phyloP scores from a whole-genome alignment of 1,140 invertebrate species.

The Phortica variegata region DNA sequence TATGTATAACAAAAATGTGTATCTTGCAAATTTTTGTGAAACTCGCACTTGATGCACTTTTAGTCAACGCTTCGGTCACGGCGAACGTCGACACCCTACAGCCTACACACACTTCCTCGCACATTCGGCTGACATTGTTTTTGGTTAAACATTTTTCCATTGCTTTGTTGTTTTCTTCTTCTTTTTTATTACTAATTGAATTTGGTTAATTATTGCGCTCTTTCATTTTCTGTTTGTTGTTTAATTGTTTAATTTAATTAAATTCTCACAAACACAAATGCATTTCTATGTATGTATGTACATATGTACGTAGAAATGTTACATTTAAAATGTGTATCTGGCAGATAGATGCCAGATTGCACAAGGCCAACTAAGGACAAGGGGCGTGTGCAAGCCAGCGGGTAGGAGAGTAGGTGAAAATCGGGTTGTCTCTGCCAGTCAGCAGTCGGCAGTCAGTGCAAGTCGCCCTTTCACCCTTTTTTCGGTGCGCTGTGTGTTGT shows the following conservation, averaged over 20 bases:
- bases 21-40: too few species aligned
- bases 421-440: background rate
- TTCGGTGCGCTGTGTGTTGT: slow-evolving; percentile 7
- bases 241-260: slow-evolving; percentile 54
- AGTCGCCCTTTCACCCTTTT: slow-evolving; percentile 13
- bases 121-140: too few species aligned
- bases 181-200: slow-evolving; percentile 47
- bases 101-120: too few species aligned
- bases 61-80: too few species aligned
- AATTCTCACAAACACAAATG: slow-evolving; percentile 20
- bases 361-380: background rate
- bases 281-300: slow-evolving; percentile 3
- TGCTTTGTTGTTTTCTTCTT: slow-evolving; percentile 3
- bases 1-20: too few species aligned
- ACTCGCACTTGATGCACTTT: too few species aligned
- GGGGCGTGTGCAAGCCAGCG: background rate
- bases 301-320: slow-evolving; percentile 2
- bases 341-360: background rate
- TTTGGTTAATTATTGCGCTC: slow-evolving; percentile 29
- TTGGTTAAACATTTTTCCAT: background rate
- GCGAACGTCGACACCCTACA: too few species aligned
- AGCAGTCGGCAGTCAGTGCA: slow-evolving; percentile 20
- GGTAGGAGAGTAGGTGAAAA: background rate
- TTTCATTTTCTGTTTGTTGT: slow-evolving; percentile 21
- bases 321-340: slow-evolving; percentile 6